phyloP scores from a whole-genome alignment of 1,140 invertebrate species.

The Caenorhabditis remanei region DNA sequence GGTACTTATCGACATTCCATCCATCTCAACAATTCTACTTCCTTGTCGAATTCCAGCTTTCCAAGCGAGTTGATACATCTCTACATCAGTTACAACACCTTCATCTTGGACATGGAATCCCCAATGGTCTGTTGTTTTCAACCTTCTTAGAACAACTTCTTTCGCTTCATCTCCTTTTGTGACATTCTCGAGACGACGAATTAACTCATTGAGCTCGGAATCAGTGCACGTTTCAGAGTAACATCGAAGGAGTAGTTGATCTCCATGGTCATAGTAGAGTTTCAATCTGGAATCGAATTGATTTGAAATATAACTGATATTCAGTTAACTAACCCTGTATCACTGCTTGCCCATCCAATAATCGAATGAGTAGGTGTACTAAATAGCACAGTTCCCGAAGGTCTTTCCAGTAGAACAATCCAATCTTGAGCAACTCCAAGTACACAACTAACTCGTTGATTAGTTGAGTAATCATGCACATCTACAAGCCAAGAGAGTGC shows the following conservation, averaged over 20 bases:
- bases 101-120: conserved; percentile 96
- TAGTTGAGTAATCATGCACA: conserved; percentile 81
- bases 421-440: conserved; percentile 89
- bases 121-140: conserved; percentile 88
- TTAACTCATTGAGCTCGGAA: conserved; percentile 69
- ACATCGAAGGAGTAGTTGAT: conserved; percentile 74
- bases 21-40: conserved; percentile 91
- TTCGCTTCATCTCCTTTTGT: conserved; percentile 70
- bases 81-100: conserved; percentile 93
- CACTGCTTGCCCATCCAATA: conserved; percentile 84
- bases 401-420: conserved; percentile 88
- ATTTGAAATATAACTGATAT: background rate
- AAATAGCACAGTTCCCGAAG: conserved; percentile 87
- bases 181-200: conserved; percentile 68
- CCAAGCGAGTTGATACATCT: conserved; percentile 88
- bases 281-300: conserved; percentile 69
- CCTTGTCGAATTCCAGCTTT: conserved; percentile 90
- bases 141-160: conserved; percentile 84
- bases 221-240: conserved; percentile 70
- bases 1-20: conserved; percentile 89
- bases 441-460: conserved; percentile 84
- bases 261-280: conserved; percentile 77
- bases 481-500: conserved; percentile 86
- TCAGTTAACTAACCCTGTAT: conserved; percentile 67
- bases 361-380: conserved; percentile 87